Evolutionary conservation across 2,113 vertebrate genomes (phyloP).

Genomic region (Brachyistius frenatus): DNA sequence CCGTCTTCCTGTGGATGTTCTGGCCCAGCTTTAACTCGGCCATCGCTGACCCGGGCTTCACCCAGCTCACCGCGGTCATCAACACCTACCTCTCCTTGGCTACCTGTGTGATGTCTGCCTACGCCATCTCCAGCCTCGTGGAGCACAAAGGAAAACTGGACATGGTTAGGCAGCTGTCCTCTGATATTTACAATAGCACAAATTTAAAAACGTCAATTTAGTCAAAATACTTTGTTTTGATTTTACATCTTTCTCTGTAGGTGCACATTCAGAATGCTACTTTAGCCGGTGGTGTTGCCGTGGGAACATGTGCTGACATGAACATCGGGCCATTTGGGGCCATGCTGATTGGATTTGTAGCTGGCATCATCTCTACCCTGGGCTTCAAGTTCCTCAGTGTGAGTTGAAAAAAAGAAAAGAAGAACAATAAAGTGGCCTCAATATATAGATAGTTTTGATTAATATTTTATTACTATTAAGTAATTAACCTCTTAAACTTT

Average conservation of each 20-base stretch:
- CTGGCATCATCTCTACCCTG: conserved; percentile 90
- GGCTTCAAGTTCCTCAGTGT: conserved; percentile 92
- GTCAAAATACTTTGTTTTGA: background rate
- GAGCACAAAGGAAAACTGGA: conserved; percentile 91
- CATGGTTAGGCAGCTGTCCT: conserved; percentile 86
- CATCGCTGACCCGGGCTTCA: conserved; percentile 57
- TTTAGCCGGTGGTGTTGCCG: conserved; percentile 94
- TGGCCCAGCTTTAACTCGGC: conserved; percentile 99
- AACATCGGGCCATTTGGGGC: conserved; percentile 85
- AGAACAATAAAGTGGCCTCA: background rate
- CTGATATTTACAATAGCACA: background rate
- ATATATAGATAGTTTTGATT: no score
- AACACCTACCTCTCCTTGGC: conserved; percentile 95
- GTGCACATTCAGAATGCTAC: conserved; percentile 97
- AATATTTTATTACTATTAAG: no score
- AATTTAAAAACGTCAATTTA: background rate
- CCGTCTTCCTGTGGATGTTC: conserved; percentile 92
- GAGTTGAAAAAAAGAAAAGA: conserved; percentile 68
- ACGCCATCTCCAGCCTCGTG: conserved; percentile 90
- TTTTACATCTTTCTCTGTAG: conserved; percentile 71
- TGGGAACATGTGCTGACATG: conserved; percentile 95
- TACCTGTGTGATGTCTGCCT: conserved; percentile 88
- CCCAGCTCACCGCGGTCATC: conserved; percentile 84
- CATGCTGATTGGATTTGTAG: conserved; percentile 90
- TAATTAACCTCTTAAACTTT: no score